These are phyloP conservation scores for Micromys minutus DNA, from an alignment of 2,113 vertebrate genomes.

Conservation along the genomic window DNA sequence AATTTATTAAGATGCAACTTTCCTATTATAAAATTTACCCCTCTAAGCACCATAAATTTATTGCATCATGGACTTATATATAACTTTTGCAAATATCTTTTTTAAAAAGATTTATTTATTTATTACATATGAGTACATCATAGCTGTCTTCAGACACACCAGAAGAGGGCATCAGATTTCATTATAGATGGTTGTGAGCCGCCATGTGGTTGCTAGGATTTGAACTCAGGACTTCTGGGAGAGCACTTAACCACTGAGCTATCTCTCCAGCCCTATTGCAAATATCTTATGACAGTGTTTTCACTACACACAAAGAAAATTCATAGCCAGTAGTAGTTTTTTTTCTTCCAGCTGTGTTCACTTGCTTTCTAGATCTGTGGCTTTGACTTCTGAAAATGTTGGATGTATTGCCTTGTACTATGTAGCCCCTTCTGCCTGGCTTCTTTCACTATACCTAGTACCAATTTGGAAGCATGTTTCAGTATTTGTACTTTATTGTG, in stretches of 20 bases:
- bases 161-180: too few species aligned
- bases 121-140: too few species aligned
- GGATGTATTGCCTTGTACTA: background rate
- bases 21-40: background rate
- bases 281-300: conserved; percentile 22
- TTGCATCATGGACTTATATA: background rate
- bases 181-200: too few species aligned
- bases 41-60: background rate
- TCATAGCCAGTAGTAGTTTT: too few species aligned
- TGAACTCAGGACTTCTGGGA: too few species aligned
- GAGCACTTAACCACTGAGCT: too few species aligned
- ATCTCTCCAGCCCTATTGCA: background rate
- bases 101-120: too few species aligned
- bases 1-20: conserved; percentile 10
- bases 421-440: background rate
- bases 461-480: background rate
- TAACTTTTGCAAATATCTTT: background rate
- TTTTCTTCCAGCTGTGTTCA: background rate
- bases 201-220: too few species aligned
- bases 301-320: background rate
- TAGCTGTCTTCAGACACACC: too few species aligned
- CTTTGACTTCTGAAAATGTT: background rate
- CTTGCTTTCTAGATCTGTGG: background rate
- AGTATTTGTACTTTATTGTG: background rate
- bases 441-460: background rate